Evolutionary conservation across 2,888 invertebrate genomes (phyloP).

Genomic region (Thereva unica): DNA sequence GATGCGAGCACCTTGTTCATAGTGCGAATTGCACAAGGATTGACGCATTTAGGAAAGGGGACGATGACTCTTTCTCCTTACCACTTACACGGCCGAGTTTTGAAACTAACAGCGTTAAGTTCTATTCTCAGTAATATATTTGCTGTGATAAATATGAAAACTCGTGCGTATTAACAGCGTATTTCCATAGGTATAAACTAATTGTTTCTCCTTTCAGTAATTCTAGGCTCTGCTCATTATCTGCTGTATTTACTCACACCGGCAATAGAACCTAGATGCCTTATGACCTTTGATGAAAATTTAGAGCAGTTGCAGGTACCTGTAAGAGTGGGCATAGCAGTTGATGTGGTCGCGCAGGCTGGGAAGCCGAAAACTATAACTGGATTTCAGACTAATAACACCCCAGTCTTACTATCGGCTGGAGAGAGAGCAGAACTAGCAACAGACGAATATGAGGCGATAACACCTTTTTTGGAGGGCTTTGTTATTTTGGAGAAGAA

Average conservation of each 20-base stretch:
- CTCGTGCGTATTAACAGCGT: conserved; percentile 66
- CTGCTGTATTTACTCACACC: conserved; percentile 88
- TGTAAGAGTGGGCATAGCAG: conserved; percentile 86
- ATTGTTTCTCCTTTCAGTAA: conserved; percentile 64
- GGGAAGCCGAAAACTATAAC: conserved; percentile 98
- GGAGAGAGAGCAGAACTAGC: conserved; percentile 95
- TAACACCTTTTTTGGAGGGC: conserved; percentile 94
- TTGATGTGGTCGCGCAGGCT: conserved; percentile 96
- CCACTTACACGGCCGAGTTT: conserved; percentile 87
- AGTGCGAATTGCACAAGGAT: conserved; percentile 90
- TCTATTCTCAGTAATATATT: conserved; percentile 85
- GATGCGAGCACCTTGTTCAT: conserved; percentile 92
- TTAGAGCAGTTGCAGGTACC: conserved; percentile 86
- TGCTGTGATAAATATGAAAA: conserved; percentile 91
- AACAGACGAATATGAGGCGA: conserved; percentile 88
- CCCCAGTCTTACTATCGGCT: conserved; percentile 90
- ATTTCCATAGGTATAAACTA: not conserved
- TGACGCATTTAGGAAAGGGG: conserved; percentile 95
- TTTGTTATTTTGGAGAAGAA: conserved; percentile 95
- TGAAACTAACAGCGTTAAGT: conserved; percentile 90
- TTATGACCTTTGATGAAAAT: conserved; percentile 92
- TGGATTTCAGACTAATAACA: conserved; percentile 96
- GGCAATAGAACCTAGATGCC: conserved; percentile 97
- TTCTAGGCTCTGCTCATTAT: conserved; percentile 90
- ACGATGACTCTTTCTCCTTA: conserved; percentile 91